phyloP scores from a whole-genome alignment of 1,140 invertebrate genomes.

The Drosophila kanapiae region DNA sequence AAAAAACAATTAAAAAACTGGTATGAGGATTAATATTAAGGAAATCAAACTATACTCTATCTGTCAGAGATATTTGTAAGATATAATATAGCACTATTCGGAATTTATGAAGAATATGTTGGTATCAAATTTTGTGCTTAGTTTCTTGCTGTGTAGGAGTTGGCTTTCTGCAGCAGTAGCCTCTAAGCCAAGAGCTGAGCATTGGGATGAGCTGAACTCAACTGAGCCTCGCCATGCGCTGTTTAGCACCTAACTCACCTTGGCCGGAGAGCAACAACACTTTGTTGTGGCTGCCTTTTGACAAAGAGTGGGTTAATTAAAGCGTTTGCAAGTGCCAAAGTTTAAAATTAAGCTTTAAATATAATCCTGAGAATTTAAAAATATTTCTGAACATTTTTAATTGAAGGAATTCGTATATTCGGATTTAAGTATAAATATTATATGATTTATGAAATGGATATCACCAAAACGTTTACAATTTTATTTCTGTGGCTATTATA shows the following conservation, averaged over 20 bases:
- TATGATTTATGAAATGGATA: no score
- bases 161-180: conserved; percentile 14
- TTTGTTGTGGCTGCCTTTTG: conserved; percentile 41
- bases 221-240: conserved; percentile 69
- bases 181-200: conserved; percentile 20
- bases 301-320: conserved; percentile 16
- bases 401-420: background rate
- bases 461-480: no score
- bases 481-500: background rate
- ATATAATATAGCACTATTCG: background rate
- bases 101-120: no score
- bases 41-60: no score
- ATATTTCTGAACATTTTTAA: background rate
- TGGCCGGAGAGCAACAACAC: conserved; percentile 60
- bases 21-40: background rate
- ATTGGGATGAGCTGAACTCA: conserved; percentile 22
- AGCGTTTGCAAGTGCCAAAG: conserved; percentile 12
- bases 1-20: background rate
- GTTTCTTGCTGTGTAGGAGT: background rate
- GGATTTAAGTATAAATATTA: no score
- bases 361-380: rapidly evolving
- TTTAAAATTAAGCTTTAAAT: background rate
- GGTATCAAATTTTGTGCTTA: background rate
- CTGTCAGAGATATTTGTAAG: background rate
- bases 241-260: conserved; percentile 79